phyloP scores from a whole-genome alignment of 2,797 vertebrate species.

The Parauchenoglanis ngamensis region DNA sequence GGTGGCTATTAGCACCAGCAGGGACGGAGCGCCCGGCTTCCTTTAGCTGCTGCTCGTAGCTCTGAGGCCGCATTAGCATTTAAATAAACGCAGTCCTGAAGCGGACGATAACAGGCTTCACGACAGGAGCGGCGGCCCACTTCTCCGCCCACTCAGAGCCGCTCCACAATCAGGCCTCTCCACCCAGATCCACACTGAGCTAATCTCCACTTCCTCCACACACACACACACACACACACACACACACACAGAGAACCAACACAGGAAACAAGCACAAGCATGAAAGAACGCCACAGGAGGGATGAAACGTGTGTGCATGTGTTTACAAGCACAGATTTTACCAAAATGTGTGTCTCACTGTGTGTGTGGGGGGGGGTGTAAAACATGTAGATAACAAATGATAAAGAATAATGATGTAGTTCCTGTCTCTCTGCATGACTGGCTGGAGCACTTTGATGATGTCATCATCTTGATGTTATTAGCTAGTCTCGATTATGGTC shows the following conservation, averaged over 20 bases:
- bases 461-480: neutral
- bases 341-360: neutral
- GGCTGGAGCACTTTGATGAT: neutral
- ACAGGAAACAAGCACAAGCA: conserved; percentile 30
- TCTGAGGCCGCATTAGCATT: conserved; percentile 60
- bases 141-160: conserved; percentile 66
- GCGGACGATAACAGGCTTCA: conserved; percentile 68
- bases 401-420: neutral
- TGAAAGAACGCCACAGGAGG: neutral
- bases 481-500: neutral
- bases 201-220: conserved; percentile 55
- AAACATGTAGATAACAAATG: neutral
- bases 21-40: conserved; percentile 60
- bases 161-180: conserved; percentile 54
- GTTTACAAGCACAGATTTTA: neutral
- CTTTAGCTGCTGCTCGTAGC: conserved; percentile 57
- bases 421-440: neutral
- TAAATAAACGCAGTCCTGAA: conserved; percentile 62
- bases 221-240: conserved; percentile 46
- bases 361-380: neutral
- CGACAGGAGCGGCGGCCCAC: conserved; percentile 65
- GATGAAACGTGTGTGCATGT: neutral
- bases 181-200: conserved; percentile 52
- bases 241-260: conserved; percentile 18
- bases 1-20: conserved; percentile 75